Base-by-base conservation (phyloP, 2,888 invertebrate genomes). In the Platycheirus rosarum region DNA sequence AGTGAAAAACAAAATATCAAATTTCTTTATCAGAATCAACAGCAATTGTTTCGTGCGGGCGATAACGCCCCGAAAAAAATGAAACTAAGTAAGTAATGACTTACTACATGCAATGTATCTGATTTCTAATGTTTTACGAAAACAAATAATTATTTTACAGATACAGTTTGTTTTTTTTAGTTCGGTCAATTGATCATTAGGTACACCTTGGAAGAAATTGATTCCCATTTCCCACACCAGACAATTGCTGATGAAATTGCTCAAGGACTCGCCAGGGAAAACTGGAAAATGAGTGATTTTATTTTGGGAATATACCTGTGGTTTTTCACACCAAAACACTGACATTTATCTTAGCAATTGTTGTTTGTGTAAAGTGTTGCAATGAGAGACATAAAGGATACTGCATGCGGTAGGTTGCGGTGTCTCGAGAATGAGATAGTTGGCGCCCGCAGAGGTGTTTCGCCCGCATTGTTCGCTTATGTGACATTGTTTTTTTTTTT, bases 361-460 rank as follows among this genome's bases (percentile, higher is more conserved):
- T 13, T 40, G n/a, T 13, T n/a, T 40, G 13, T 32, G 6, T 32
- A 32, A 1, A 8, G 29, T 16, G 1, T 42, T 65, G 32, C 37
- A 48, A 29, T 60, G 76, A 60, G 60, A 48, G 9, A 23, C 6
- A 42, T 40, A 53, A 80, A 75, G 79, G 79, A 76, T 62, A 74
- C 1, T 62, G 65, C 76, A 7, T 57, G 80, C 76, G 80, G 76
- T 80, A 80, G 80, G 76, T 80, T 80, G n/a, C n/a, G 60, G 42
- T 48, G n/a, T n/a, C 29, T 69, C 13, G 44, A n/a, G n/a, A 71
- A 63, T 60, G 57, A 57, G 57, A n/a, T n/a, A 55, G 69, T 65
- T 80, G 80, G 80, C 80, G 80, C 80, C 80, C 80, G 80, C 60
- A 80, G 62, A 76, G 80, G 65, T 80, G 60, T 75, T 80, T 70